Percentiles rank a stretch among this genome's conserved stretches.
Evolutionary conservation across 2,797 vertebrate species (phyloP).

Genomic region (Urocyon cinereoargenteus): DNA sequence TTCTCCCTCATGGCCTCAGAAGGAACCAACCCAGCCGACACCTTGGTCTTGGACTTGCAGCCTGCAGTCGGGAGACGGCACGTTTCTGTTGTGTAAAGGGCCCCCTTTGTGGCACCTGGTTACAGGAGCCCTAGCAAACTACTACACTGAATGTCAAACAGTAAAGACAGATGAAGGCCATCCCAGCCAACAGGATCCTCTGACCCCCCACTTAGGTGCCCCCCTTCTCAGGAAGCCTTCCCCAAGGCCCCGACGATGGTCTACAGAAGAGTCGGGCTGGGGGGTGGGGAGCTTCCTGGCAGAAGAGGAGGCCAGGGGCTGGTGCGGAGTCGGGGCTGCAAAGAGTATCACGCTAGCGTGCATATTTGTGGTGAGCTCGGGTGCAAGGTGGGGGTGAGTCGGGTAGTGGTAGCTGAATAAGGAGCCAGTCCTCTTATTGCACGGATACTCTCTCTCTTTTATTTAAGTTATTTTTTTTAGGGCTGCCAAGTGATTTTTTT

Average conservation of each 20-base stretch:
- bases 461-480: no score
- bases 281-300: no score
- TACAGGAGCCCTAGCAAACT: background rate
- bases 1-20: background rate
- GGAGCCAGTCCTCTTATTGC: no score
- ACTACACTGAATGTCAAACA: background rate
- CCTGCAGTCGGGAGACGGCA: background rate
- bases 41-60: background rate
- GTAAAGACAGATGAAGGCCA: background rate
- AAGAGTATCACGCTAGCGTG: background rate
- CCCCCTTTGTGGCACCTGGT: background rate
- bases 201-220: background rate
- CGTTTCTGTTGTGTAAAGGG: background rate
- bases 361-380: background rate
- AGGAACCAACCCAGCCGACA: background rate
- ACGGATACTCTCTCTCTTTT: no score
- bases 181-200: background rate
- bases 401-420: no score
- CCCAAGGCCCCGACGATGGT: accelerated
- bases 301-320: background rate
- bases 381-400: background rate
- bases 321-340: accelerated
- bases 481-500: no score
- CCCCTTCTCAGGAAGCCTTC: background rate
- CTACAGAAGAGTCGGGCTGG: background rate